Base-by-base conservation (phyloP, 1,140 invertebrate species). In the Ooceraea biroi region DNA sequence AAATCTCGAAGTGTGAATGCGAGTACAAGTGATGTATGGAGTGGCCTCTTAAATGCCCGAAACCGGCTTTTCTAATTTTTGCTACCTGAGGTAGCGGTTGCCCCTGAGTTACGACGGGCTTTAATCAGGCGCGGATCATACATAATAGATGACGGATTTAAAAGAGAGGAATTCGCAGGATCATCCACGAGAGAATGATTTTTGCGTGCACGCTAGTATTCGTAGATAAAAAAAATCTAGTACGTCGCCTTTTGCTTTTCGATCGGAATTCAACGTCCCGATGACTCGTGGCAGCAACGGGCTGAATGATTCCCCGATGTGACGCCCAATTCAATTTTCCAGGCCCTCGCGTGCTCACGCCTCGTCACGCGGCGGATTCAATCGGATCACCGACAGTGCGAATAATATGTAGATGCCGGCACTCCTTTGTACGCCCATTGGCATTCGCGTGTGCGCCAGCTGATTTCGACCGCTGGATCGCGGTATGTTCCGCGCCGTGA, bases 271-370 rank as follows among this genome's bases (percentile, higher is more conserved):
- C 19, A 71, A 69, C 4, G 41, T 69, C 57, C 69, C 66, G 63
- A 14, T 65, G 17, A 57, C 41, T 80, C 68, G 17, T 36, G 19
- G 30, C 14, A 17, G 55, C 66, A 66, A 55, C 57, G 63, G 22
- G 12, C 44, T 65, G 65, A 88, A 87, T 82, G 86, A 88, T 82
- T 27, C 25, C 27, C 60, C 46, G 58, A n/a, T 19, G 85, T 44
- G 27, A 74, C 27, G 74, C 12, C 52, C 66, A 41, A 88, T 88
- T 88, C 87, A 88, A 88, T 88, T 88, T 88, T 85, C 71, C 87
- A 50, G 69, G 10, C 46, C 58, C 74, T 72, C 86, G 82, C 82
- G 82, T 80, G 61, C 50, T 76, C 87, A 76, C 41, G 11, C 69
- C 69, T 82, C 71, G 61, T 73, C 82, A 80, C 60, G 65, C 50